Percentiles rank a stretch among this genome's conserved stretches.
phyloP scores from a whole-genome alignment of 2,113 vertebrate genomes.

The Rhinolophus ferrumequinum region DNA sequence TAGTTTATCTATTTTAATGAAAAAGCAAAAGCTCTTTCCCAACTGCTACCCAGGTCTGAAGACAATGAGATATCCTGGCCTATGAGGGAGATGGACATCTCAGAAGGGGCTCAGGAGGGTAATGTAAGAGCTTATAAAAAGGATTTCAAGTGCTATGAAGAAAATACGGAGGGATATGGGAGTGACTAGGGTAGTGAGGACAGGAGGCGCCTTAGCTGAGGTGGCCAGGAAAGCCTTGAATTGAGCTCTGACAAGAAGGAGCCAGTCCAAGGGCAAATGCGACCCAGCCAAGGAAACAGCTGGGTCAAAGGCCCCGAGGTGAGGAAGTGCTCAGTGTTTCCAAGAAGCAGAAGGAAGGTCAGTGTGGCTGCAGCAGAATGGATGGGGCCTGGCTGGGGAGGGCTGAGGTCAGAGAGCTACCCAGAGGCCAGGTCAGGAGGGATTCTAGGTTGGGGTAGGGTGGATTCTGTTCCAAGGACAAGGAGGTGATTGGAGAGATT shows the following conservation, averaged over 20 bases:
- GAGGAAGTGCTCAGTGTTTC: neutral
- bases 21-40: neutral
- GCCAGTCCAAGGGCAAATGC: neutral
- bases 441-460: neutral
- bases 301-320: neutral
- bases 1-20: neutral
- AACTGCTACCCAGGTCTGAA: neutral
- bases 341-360: neutral
- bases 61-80: neutral
- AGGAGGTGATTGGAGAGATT: neutral
- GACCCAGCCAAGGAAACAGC: neutral
- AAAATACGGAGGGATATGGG: neutral
- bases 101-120: neutral
- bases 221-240: neutral
- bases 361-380: neutral
- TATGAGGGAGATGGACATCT: neutral
- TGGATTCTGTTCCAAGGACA: neutral
- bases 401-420: neutral
- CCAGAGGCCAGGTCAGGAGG: neutral
- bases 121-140: neutral
- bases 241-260: neutral
- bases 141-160: neutral
- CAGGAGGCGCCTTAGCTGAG: neutral
- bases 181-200: neutral
- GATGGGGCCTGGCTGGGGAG: neutral